These are phyloP conservation scores for Phataginus tetradactyla DNA, from an alignment of 2,797 vertebrate genomes.

Conservation along the genomic window DNA sequence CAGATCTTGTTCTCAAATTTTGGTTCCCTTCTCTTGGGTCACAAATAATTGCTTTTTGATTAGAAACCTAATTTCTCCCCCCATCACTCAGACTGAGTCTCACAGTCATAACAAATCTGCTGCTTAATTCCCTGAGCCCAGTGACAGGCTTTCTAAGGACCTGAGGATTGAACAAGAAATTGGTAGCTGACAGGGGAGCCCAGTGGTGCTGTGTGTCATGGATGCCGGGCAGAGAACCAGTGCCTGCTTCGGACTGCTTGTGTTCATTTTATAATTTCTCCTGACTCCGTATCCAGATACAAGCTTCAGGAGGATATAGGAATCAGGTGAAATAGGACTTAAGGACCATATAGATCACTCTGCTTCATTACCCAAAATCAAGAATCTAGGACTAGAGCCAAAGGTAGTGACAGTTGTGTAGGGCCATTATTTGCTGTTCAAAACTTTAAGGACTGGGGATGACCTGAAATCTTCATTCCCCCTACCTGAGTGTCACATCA, in stretches of 20 bases:
- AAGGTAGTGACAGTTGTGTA: neutral
- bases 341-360: neutral
- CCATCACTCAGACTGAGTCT: slow-evolving; percentile 46
- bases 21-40: slow-evolving; percentile 51
- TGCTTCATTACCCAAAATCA: neutral
- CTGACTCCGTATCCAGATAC: neutral
- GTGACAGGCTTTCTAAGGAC: slow-evolving; percentile 41
- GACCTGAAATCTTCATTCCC: slow-evolving; percentile 21
- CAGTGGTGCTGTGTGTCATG: neutral
- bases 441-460: neutral
- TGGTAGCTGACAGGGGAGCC: neutral
- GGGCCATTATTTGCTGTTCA: slow-evolving; percentile 18
- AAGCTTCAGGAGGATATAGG: slow-evolving; percentile 16
- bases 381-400: neutral
- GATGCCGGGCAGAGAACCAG: neutral
- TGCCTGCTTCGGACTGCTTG: neutral
- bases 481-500: neutral
- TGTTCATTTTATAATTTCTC: slow-evolving; percentile 61
- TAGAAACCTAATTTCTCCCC: slow-evolving; percentile 57
- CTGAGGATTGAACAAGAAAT: slow-evolving; percentile 36
- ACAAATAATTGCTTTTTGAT: slow-evolving; percentile 39
- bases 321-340: slow-evolving; percentile 47
- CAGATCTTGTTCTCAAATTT: neutral
- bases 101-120: slow-evolving; percentile 27
- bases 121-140: slow-evolving; percentile 46